Percentiles rank a stretch among this genome's conserved stretches.
Conservation (phyloP, 2,888 invertebrate genomes). For the Drosophila paracracens region DNA sequence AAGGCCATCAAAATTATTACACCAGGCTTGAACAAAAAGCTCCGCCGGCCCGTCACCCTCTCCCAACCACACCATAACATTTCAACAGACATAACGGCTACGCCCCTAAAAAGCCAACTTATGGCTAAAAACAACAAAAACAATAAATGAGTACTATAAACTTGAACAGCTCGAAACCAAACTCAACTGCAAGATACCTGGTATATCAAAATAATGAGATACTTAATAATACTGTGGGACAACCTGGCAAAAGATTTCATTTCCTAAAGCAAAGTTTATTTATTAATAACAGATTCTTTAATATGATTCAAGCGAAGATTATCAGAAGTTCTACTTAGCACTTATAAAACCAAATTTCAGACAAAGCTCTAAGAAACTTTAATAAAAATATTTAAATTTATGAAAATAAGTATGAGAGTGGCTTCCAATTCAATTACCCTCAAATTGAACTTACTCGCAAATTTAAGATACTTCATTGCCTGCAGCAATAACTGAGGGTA, state of each 20-base stretch:
- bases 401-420: neutral
- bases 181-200: slow-evolving; percentile 8
- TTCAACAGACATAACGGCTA: slow-evolving; percentile 36
- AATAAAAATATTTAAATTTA: neutral
- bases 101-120: slow-evolving; percentile 51
- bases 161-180: neutral
- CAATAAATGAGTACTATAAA: slow-evolving; percentile 1
- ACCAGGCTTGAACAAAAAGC: slow-evolving; percentile 45
- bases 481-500: slow-evolving; percentile 12
- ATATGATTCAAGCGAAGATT: neutral
- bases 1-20: slow-evolving; percentile 77
- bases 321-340: neutral
- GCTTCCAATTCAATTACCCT: neutral
- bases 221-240: neutral
- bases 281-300: neutral
- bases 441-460: neutral
- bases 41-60: neutral
- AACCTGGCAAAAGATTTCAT: neutral
- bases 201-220: neutral
- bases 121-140: slow-evolving; percentile 25
- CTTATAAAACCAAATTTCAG: neutral
- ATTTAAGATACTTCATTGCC: neutral
- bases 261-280: neutral
- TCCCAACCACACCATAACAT: neutral
- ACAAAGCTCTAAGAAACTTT: neutral